Percentiles rank a stretch among this genome's conserved stretches.
Evolutionary conservation across 1,140 invertebrate species (phyloP).

Genomic region (Ceratitis capitata): DNA sequence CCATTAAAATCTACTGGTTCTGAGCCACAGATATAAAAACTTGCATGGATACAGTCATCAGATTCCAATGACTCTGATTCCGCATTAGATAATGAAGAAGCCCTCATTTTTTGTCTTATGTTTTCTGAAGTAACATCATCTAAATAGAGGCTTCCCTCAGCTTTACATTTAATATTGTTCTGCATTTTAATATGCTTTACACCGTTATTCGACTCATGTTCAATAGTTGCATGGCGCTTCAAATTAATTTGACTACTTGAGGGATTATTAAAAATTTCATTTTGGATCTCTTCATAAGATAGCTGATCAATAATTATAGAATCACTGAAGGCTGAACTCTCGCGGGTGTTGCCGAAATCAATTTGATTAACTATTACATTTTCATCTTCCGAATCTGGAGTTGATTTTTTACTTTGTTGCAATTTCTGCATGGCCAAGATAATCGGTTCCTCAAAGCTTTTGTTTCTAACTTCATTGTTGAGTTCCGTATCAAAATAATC

Average conservation of each 20-base stretch:
- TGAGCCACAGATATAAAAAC: neutral
- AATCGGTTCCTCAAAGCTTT: slow-evolving; percentile 50
- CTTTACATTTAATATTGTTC: slow-evolving; percentile 5
- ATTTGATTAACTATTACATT: slow-evolving; percentile 51
- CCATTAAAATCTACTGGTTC: slow-evolving; percentile 52
- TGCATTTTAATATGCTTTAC: neutral
- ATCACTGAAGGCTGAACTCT: slow-evolving; percentile 57
- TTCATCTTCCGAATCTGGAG: slow-evolving; percentile 53
- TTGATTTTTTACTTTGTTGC: slow-evolving; percentile 48
- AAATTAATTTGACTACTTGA: no score
- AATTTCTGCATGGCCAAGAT: slow-evolving; percentile 48
- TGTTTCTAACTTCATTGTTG: neutral
- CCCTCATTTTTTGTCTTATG: slow-evolving; percentile 61
- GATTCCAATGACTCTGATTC: slow-evolving; percentile 53
- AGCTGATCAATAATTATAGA: slow-evolving; percentile 20
- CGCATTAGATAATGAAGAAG: slow-evolving; percentile 59
- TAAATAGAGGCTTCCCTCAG: slow-evolving; percentile 51
- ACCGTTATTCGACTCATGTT: no score
- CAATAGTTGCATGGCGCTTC: neutral
- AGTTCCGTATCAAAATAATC: slow-evolving; percentile 37
- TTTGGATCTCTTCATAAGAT: neutral
- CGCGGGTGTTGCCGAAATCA: slow-evolving; percentile 52
- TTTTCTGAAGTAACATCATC: slow-evolving; percentile 60
- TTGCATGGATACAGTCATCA: neutral
- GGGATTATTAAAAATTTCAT: neutral